These are phyloP conservation scores for Oligia latruncula DNA, from an alignment of 2,888 invertebrate genomes.

Conservation along the genomic window DNA sequence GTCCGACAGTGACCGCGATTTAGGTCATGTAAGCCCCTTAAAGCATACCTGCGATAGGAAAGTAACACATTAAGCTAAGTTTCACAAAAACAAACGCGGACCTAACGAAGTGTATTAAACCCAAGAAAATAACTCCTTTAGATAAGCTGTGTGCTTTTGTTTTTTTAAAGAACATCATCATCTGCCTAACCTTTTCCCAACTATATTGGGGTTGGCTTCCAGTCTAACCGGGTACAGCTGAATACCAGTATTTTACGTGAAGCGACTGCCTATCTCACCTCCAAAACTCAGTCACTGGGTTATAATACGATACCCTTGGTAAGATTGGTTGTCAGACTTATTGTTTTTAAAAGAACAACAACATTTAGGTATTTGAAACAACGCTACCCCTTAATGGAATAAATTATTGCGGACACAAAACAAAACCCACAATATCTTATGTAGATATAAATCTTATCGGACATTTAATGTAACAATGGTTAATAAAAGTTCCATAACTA, in stretches of 20 bases:
- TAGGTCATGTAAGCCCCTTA: no score
- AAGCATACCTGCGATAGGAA: no score
- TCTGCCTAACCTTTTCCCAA: neutral
- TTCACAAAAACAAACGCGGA: neutral
- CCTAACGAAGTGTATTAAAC: neutral
- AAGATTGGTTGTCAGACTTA: neutral
- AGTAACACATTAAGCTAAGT: no score
- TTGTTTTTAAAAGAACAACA: neutral
- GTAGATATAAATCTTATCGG: slow-evolving; percentile 6
- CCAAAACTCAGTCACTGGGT: neutral
- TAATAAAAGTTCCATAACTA: slow-evolving; percentile 12
- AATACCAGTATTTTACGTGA: neutral
- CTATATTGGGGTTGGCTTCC: neutral
- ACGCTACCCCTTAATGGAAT: neutral
- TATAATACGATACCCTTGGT: neutral
- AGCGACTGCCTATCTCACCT: neutral
- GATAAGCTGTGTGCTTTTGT: neutral
- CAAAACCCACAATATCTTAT: neutral
- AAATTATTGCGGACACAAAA: neutral
- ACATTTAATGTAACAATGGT: neutral
- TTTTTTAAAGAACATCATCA: neutral
- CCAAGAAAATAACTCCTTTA: neutral
- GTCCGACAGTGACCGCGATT: no score
- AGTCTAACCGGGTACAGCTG: neutral
- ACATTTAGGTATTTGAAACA: neutral